Evolutionary conservation across 2,888 invertebrate genomes (phyloP), one percentile per base, ranked within the genome.

Genomic region (Cantharis rufa): DNA sequence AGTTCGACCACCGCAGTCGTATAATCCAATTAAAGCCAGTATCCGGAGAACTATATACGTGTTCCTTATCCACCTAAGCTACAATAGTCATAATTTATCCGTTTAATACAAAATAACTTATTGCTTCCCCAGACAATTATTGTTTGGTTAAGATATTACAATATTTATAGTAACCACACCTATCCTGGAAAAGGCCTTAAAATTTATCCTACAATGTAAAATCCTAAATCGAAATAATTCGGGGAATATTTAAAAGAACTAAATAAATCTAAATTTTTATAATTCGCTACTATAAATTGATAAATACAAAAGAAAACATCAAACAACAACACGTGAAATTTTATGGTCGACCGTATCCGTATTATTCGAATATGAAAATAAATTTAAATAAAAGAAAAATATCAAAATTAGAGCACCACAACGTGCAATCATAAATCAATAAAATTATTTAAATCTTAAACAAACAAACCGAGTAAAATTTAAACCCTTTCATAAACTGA

Each of bases 1-100:
- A 71, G 63, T 74, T 69, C 69, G 74, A 72, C 68, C 74, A 69
- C 77, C 74, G 68, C 85, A 84, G 83, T 84, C 84, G 82, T 86
- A 86, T 86, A 87, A 86, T 87, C 87, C 86, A 86, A 87, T 86
- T 87, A 87, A 86, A 86, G 85, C 86, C 83, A 84, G 84, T 83
- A 86, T 82, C 86, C 77, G 75, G 86, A 85, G 86, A 84, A 81
- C 83, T 84, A 85, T 32, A 32, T 86, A 83, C 83, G 84, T 84
- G 86, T 84, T 85, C 85, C 85, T 85, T 87, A 86, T 86, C 86
- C 86, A 85, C 85, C 84, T 85, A 85, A 84, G 85, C 85, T 85
- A 82, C 82, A 84, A 82, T 85, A 85, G 85, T 86, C 84, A 86
- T 87, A 87, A 86, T 86, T 86, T 86, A 86, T 83, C 85, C 84